Conservation (phyloP, 2,113 vertebrate genomes). For the Channa argus region DNA sequence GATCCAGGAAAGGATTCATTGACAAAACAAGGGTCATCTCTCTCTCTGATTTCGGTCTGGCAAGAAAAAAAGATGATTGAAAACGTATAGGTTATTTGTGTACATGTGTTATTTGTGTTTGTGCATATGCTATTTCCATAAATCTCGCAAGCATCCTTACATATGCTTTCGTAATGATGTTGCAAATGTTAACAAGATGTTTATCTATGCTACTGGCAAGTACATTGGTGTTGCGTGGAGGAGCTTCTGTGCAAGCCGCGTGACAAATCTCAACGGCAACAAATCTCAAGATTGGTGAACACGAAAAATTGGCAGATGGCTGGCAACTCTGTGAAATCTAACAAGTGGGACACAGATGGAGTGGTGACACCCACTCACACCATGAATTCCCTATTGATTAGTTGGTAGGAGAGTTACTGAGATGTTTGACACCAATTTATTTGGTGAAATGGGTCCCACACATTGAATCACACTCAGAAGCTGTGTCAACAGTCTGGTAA, state of each 20-base stretch:
- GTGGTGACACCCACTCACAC: slow-evolving; percentile 66
- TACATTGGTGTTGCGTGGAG: slow-evolving; percentile 34
- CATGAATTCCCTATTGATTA: slow-evolving; percentile 67
- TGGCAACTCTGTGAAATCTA: slow-evolving; percentile 52
- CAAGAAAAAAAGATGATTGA: slow-evolving; percentile 10
- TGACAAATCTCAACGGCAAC: slow-evolving; percentile 50
- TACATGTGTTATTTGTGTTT: too few species aligned
- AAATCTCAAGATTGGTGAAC: slow-evolving; percentile 19
- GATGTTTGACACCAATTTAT: slow-evolving; percentile 67
- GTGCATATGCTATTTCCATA: neutral
- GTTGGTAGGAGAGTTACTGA: slow-evolving; percentile 47
- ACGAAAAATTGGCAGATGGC: slow-evolving; percentile 61
- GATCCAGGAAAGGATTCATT: slow-evolving; percentile 92
- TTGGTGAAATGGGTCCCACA: slow-evolving; percentile 55
- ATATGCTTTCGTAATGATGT: slow-evolving; percentile 44
- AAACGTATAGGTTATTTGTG: too few species aligned
- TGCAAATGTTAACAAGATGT: slow-evolving; percentile 61
- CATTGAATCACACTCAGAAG: slow-evolving; percentile 32
- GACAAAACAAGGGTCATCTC: slow-evolving; percentile 96
- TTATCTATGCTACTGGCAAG: slow-evolving; percentile 53
- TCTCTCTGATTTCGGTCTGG: slow-evolving; percentile 82
- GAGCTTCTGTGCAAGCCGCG: slow-evolving; percentile 54
- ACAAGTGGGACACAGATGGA: slow-evolving; percentile 71
- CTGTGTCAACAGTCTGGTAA: slow-evolving; percentile 44
- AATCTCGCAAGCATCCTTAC: slow-evolving; percentile 16